Evolutionary conservation across 2,797 vertebrate genomes (phyloP), one percentile per base, ranked within the genome.

Genomic region (Rhabdophis nuchalis): DNA sequence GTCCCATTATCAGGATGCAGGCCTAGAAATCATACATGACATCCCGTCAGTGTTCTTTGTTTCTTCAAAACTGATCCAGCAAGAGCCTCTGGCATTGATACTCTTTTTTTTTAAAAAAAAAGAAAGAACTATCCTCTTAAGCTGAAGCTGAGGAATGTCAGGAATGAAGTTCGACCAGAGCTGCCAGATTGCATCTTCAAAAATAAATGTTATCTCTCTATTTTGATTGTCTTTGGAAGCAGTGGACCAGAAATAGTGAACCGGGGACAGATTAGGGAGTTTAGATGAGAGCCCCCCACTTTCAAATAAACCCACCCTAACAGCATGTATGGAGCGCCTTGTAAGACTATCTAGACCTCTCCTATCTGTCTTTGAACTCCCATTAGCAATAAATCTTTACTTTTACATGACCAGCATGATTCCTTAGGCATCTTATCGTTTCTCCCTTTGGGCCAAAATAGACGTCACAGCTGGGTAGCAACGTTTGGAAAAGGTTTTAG

Each of bases 131-230:
- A 25, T 57, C 36, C 68, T 86, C 91, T 89, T 61, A 53, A 61
- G 36, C 52, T 50, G 52, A 23, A 89, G 82, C 53, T 27, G 3
- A 4, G 52, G 91, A 92, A 92, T 92, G n/a, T 86, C 52, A 89
- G 82, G 91, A 92, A 92, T 92, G 91, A 41, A 56, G 58, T 12
- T 8, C 46, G 58, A 13, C 16, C 6, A 25, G 41, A 52, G 56
- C 53, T 61, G 77, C 7, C 52, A 72, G 88, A 85, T 89, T 82
- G 90, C 52, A 86, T 64, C 88, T 89, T 92, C 7, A 88, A 86
- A 89, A 91, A 89, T 32, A 88, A 82, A 64, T 85, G 58, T 86
- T 92, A 86, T 92, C 91, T 89, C 88, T 92, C 50, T 57, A 52
- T 60, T 92, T 82, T 88, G 27, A 58, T 12, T 58, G 64, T 77